Base-by-base conservation (phyloP, 2,113 vertebrate species). In the Podocnemis expansa region DNA sequence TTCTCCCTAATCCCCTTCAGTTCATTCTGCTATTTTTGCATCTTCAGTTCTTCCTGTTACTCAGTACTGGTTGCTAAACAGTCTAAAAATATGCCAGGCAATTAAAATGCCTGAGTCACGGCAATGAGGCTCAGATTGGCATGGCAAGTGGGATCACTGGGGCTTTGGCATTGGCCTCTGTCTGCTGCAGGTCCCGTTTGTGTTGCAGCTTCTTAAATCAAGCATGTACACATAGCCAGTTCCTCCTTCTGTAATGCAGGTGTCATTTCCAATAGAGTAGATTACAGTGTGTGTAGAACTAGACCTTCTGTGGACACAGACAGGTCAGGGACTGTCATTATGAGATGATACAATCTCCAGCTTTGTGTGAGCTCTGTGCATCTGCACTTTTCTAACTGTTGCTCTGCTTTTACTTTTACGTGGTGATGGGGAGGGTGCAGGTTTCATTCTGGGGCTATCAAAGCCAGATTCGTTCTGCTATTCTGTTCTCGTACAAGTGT, bases 51-150 rank as follows among this genome's bases (percentile, higher is more conserved):
- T 56, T 51, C 54, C 51, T 76, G 63, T 89, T 55, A 82, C 85
- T 73, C 67, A 9, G 38, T 56, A 7, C 38, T 41, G 17, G 16
- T 31, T 67, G 43, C 34, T 90, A 73, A 84, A 31, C 29, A 84
- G 60, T 93, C 63, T 82, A 80, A 92, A 76, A 76, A 89, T 45
- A 87, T 85, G 79, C 70, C 4, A 88, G 87, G 85, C 21, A 34
- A 81, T 55, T 31, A 34, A 91, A 41, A 87, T 43, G 63, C 2
- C 27, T 78, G 38, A n/a, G 25, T 38, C 78, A 78, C 5, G 8
- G 85, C 34, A 75, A 54, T 16, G 17, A 84, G 5, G 63, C 55
- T 60, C 54, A 78, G 8, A 75, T 27, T 45, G 80, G 60, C 56
- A 70, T 45, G 80, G 60, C 56, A 70, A 89, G 49, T 76, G 21